phyloP scores from a whole-genome alignment of 2,113 vertebrate species.

The Plestiodon gilberti region DNA sequence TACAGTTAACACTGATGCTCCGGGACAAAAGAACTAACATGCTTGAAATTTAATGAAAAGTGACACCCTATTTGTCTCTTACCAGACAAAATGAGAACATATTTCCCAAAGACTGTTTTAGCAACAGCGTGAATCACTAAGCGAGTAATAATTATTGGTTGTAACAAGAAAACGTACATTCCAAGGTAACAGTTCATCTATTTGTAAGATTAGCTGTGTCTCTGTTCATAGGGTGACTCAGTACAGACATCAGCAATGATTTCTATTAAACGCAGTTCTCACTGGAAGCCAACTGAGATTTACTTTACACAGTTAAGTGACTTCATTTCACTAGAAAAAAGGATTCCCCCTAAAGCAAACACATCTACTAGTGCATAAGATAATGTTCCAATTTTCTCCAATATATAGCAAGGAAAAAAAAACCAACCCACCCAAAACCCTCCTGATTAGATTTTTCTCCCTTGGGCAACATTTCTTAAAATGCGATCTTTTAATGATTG shows the following conservation, averaged over 20 bases:
- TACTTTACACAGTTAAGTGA: conserved; percentile 58
- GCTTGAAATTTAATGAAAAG: conserved; percentile 26
- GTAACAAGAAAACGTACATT: neutral
- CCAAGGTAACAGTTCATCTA: conserved; percentile 36
- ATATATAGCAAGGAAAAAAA: conserved; percentile 23
- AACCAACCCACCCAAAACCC: conserved; percentile 24
- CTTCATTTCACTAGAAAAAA: conserved; percentile 53
- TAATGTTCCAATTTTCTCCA: conserved; percentile 46
- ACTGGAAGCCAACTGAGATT: conserved; percentile 59
- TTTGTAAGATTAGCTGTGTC: conserved; percentile 14
- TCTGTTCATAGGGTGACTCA: conserved; percentile 17
- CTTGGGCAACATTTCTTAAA: conserved; percentile 61
- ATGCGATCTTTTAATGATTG: conserved; percentile 69
- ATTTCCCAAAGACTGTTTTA: neutral
- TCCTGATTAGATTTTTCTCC: conserved; percentile 59
- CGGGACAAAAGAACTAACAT: neutral
- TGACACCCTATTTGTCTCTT: neutral
- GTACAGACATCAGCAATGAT: conserved; percentile 48
- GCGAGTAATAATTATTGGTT: conserved; percentile 20
- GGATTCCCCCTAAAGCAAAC: conserved; percentile 54
- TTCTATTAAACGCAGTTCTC: conserved; percentile 48
- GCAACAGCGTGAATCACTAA: rapidly evolving
- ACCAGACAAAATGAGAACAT: conserved; percentile 26
- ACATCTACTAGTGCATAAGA: conserved; percentile 44
- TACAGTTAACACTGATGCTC: neutral